Evolutionary conservation across 2,888 invertebrate species (phyloP).

Genomic region (Epistrophella euchroma): DNA sequence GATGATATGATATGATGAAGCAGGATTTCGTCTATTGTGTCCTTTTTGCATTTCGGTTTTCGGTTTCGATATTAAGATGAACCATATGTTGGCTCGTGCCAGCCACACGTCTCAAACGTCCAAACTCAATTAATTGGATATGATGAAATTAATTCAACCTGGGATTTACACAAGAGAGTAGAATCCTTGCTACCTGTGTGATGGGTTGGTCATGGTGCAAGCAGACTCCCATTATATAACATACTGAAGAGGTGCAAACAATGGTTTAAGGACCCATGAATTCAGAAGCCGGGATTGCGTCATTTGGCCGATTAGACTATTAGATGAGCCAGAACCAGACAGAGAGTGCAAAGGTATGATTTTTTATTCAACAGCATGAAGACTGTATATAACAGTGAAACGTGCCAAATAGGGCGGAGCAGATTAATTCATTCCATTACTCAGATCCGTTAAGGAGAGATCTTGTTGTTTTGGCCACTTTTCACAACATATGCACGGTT

Average conservation of each 20-base stretch:
- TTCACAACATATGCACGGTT: conserved; percentile 56
- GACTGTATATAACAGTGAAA: conserved; percentile 59
- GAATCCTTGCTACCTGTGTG: conserved; percentile 68
- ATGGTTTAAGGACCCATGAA: conserved; percentile 45
- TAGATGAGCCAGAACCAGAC: conserved; percentile 31
- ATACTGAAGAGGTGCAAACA: conserved; percentile 56
- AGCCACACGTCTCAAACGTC: conserved; percentile 50
- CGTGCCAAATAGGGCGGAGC: conserved; percentile 71
- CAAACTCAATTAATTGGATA: conserved; percentile 73
- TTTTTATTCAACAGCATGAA: conserved; percentile 39
- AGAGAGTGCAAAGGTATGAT: conserved; percentile 7
- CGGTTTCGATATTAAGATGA: conserved; percentile 49
- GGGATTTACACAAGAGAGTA: conserved; percentile 31
- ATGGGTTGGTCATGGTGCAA: conserved; percentile 24
- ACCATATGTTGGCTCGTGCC: conserved; percentile 73
- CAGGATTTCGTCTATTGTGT: conserved; percentile 52
- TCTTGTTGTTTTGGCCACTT: conserved; percentile 53
- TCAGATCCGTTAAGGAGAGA: conserved; percentile 70
- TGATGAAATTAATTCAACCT: conserved; percentile 67
- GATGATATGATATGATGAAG: conserved; percentile 58
- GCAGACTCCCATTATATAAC: conserved; percentile 5
- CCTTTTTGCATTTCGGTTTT: conserved; percentile 73
- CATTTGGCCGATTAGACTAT: conserved; percentile 71
- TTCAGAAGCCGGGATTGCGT: conserved; percentile 69
- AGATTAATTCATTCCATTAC: conserved; percentile 72